These are phyloP conservation scores for Rhingia campestris DNA, from an alignment of 2,888 invertebrate species.

Conservation along the genomic window DNA sequence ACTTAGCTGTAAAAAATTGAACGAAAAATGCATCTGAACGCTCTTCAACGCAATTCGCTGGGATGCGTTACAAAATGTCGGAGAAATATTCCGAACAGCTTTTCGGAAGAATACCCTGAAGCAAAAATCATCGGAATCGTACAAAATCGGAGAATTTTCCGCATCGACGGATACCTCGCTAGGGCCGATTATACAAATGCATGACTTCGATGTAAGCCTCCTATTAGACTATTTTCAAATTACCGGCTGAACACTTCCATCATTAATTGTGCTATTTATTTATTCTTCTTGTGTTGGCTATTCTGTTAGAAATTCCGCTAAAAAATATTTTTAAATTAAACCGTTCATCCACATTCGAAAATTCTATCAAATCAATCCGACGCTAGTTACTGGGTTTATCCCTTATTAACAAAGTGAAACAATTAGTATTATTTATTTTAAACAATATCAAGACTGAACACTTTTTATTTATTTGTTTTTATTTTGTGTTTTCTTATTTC, in stretches of 20 bases:
- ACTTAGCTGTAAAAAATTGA: too few relatives aligned
- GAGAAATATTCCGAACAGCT: too few relatives aligned
- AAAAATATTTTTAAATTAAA: slow-evolving; percentile 41
- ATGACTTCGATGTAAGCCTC: too few relatives aligned
- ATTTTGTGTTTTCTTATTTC: background rate
- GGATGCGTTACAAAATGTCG: too few relatives aligned
- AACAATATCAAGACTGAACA: background rate
- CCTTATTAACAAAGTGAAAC: slow-evolving; percentile 1
- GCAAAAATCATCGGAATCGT: too few relatives aligned
- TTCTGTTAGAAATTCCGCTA: slow-evolving; percentile 29
- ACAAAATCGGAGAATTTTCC: too few relatives aligned
- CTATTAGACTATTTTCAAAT: too few relatives aligned
- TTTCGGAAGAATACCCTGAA: too few relatives aligned
- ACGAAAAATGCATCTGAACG: too few relatives aligned
- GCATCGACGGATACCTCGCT: too few relatives aligned
- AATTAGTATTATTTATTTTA: slow-evolving; percentile 1
- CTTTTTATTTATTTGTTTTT: background rate
- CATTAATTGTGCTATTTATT: background rate
- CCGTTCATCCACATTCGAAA: slow-evolving; percentile 40
- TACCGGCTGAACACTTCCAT: slow-evolving; percentile 31
- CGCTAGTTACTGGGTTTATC: background rate
- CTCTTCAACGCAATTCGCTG: too few relatives aligned
- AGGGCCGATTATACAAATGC: too few relatives aligned
- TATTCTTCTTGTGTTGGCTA: slow-evolving; percentile 8
- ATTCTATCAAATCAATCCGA: background rate